A percentile compares a stretch with the other conserved stretches of the same genome.
Conservation (phyloP, 1,140 invertebrate species). For the Drosophila kepulauana region DNA sequence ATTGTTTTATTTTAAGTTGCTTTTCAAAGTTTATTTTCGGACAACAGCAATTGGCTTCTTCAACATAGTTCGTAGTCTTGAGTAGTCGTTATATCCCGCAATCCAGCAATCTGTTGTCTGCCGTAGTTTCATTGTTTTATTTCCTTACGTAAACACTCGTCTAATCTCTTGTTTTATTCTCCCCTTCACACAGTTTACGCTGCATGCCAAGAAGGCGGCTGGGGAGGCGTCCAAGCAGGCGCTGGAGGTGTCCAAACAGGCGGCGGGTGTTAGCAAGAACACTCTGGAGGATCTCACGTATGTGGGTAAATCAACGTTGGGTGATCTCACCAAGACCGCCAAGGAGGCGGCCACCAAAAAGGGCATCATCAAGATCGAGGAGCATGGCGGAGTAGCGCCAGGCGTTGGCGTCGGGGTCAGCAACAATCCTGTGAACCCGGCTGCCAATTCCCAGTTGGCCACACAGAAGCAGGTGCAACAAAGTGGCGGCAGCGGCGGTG, state of each 20-base stretch:
- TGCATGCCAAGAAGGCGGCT: constrained; percentile 95
- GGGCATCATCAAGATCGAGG: constrained; percentile 89
- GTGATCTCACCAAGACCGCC: constrained; percentile 95
- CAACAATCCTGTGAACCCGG: constrained; percentile 31
- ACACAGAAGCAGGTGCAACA: constrained; percentile 85
- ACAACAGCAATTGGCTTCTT: not conserved
- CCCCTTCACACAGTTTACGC: constrained; percentile 88
- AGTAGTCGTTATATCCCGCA: constrained; percentile 4
- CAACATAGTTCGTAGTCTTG: not conserved
- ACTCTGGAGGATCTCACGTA: constrained; percentile 95
- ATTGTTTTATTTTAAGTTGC: too few species aligned
- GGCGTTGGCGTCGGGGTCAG: not conserved
- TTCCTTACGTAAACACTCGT: not conserved
- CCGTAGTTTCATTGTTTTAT: constrained; percentile 4
- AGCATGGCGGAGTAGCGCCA: constrained; percentile 30
- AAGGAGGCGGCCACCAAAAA: constrained; percentile 95
- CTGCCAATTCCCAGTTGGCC: constrained; percentile 84
- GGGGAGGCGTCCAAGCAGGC: constrained; percentile 94
- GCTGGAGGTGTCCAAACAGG: constrained; percentile 94
- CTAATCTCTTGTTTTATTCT: not conserved
- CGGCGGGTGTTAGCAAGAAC: constrained; percentile 94
- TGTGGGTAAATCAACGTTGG: constrained; percentile 93
- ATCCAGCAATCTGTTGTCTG: constrained; percentile 24
- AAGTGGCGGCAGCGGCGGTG: constrained; percentile 68
- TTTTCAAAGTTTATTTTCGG: too few species aligned